Evolutionary conservation across 2,888 invertebrate genomes (phyloP), one percentile per base, ranked within the genome.

Genomic region (Ryuthela nishihirai): DNA sequence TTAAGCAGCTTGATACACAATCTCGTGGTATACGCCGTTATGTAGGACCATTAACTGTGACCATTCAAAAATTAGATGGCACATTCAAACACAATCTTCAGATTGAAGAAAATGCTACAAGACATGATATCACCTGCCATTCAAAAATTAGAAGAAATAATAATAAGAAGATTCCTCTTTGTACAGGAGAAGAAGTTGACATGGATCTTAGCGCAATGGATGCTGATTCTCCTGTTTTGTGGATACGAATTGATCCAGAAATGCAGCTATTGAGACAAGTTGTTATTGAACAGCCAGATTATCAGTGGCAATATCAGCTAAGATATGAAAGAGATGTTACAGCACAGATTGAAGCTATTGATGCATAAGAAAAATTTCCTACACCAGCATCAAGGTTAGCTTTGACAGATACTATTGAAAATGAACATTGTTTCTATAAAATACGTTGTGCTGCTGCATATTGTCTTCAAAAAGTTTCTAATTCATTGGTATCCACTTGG

Each of bases 151-250:
- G 99, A 58, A 80, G 95, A 72, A 98, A 99, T 73, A 98, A 98
- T 75, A 99, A 99, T 79, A 97, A 98, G 76, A 99, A 98, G 76
- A 98, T 99, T 71, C 97, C 98, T 0, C 74, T 99, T 1, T 91
- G 93, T 72, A 99, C 97, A 0, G 67, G 97, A 0, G 99, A 99
- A 73, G 99, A 99, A 78, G 95, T 99, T 1, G 97, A 98, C 71
- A 97, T 98, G 95, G 97, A 98, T 77, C 79, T 98, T 2, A 87
- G 88, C 62, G 90, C 92, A 62, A 94, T 97, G 92, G 95, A 97
- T 50, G 39, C 45, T 9, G 99, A 99, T 73, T 99, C 98, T 0
- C 99, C 99, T 0, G 95, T 99, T 10, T 77, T 99, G 26, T 99
- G 99, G 99, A 88, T 99, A 67, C 83, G 93, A 6, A 75, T 94